A percentile compares a stretch with the other conserved stretches of the same genome.
phyloP scores from a whole-genome alignment of 2,113 vertebrate genomes.

The Ondatra zibethicus region DNA sequence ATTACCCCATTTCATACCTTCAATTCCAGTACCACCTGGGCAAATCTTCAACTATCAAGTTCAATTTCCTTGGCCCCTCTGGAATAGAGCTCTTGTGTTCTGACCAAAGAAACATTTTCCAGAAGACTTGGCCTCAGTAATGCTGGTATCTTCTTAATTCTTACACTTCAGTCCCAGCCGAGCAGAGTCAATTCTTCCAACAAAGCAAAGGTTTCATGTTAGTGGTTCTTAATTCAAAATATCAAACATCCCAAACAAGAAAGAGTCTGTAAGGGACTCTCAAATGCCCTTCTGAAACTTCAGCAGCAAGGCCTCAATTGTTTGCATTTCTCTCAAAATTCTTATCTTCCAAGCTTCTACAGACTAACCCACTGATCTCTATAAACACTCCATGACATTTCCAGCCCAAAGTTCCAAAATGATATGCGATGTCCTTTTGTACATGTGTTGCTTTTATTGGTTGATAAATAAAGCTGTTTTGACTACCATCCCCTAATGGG shows the following conservation, averaged over 20 bases:
- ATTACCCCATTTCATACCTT: background rate
- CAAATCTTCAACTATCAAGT: background rate
- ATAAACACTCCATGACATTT: background rate
- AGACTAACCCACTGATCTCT: background rate
- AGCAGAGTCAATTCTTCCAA: background rate
- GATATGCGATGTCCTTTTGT: too few species aligned
- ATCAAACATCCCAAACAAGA: background rate
- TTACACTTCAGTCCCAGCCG: background rate
- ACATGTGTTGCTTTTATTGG: too few species aligned
- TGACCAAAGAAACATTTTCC: background rate
- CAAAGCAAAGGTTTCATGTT: background rate
- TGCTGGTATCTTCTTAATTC: background rate
- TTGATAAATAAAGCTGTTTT: too few species aligned
- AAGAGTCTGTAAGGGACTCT: background rate
- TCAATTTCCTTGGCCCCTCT: background rate
- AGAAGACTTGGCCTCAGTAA: background rate
- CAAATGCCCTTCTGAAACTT: background rate
- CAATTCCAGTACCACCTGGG: background rate
- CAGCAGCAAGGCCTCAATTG: background rate
- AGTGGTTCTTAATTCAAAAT: background rate
- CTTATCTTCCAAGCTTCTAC: background rate
- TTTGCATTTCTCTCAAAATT: background rate
- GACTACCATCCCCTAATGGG: too few species aligned
- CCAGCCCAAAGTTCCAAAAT: background rate
- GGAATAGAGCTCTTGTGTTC: background rate